These are phyloP conservation scores for Aphidoletes aphidimyza DNA, from an alignment of 2,888 invertebrate species.

Conservation along the genomic window DNA sequence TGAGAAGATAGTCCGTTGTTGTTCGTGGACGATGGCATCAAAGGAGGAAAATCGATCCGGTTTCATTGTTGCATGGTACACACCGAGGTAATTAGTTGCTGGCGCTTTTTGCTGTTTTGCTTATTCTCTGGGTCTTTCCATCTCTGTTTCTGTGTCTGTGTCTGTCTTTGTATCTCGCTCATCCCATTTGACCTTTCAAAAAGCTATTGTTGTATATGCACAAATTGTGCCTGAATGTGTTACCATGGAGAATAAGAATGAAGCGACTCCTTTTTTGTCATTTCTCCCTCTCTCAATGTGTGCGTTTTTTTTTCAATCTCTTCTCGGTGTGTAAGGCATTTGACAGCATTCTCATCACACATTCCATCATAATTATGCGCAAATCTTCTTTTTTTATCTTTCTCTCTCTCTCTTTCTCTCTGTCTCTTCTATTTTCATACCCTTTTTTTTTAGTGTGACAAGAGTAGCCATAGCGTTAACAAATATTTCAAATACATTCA, in stretches of 20 bases:
- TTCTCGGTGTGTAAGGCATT: neutral
- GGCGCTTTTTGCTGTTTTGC: neutral
- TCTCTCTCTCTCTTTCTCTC: neutral
- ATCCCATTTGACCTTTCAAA: slow-evolving; percentile 11
- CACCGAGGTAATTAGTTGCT: slow-evolving; percentile 29
- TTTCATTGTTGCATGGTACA: slow-evolving; percentile 37
- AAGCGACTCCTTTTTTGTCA: slow-evolving; percentile 12
- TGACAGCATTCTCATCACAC: slow-evolving; percentile 39
- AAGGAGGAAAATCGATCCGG: slow-evolving; percentile 42
- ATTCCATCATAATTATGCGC: slow-evolving; percentile 44
- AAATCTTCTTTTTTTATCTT: neutral
- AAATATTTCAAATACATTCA: neutral
- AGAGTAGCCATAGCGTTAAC: neutral
- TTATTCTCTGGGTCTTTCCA: neutral
- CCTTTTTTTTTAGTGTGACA: neutral
- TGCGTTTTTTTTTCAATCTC: no score
- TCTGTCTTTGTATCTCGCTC: neutral
- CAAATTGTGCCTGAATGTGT: slow-evolving; percentile 45
- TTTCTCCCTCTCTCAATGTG: neutral
- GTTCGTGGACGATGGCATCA: neutral
- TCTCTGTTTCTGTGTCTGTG: neutral
- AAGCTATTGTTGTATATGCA: neutral
- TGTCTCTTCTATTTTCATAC: neutral
- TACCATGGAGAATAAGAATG: slow-evolving; percentile 12
- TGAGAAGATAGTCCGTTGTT: slow-evolving; percentile 23